phyloP scores from a whole-genome alignment of 2,888 invertebrate genomes.

The Chironomus tentans region DNA sequence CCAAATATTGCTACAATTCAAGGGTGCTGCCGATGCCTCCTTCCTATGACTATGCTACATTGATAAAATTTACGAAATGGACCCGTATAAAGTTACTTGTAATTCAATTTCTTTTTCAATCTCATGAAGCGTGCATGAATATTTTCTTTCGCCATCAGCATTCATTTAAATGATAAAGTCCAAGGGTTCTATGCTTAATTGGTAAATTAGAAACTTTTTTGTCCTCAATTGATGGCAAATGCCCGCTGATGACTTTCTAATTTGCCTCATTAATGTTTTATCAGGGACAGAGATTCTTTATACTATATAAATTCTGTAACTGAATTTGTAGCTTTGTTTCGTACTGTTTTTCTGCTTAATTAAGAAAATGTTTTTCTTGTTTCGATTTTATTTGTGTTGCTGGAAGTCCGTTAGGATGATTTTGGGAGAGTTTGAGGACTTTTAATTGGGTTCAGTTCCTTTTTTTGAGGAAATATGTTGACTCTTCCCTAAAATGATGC shows the following conservation, averaged over 20 bases:
- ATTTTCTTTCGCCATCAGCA: not conserved
- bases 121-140: not conserved
- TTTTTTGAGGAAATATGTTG: too few relatives aligned
- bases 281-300: not conserved
- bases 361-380: too few relatives aligned
- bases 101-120: not conserved
- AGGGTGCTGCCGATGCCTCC: not conserved
- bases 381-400: too few relatives aligned
- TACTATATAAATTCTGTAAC: not conserved
- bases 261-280: not conserved
- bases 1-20: not conserved
- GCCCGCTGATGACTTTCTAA: not conserved
- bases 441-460: too few relatives aligned
- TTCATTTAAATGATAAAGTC: not conserved
- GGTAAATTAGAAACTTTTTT: not conserved
- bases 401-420: too few relatives aligned
- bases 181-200: not conserved
- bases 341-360: too few relatives aligned
- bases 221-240: not conserved
- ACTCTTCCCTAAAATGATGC: too few relatives aligned
- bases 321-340: too few relatives aligned
- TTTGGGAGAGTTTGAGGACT: too few relatives aligned
- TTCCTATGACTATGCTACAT: too few relatives aligned
- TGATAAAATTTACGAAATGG: not conserved
- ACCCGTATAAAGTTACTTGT: not conserved